Base-by-base conservation (phyloP, 2,888 invertebrate genomes). In the Salpingus planirostris region DNA sequence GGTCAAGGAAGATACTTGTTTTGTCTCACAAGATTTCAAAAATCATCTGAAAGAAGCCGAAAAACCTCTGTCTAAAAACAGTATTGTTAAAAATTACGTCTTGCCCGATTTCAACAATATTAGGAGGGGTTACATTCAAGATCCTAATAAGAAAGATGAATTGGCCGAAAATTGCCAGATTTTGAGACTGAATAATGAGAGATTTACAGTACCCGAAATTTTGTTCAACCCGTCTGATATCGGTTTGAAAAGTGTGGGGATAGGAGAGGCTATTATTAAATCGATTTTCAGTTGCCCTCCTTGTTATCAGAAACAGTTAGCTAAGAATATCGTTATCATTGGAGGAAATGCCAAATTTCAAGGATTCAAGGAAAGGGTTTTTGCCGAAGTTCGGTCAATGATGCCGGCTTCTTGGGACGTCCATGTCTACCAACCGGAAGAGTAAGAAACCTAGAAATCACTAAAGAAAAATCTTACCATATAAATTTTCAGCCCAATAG, bases 1-100 rank as follows among this genome's bases (percentile, higher is more conserved):
- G 67, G 87, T 85, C 1, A 99, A 99, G 63, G 98, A 99, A 65
- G 97, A 98, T 60, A 79, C 87, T 0, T 97, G 97, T 60, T 98
- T 80, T 68, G 91, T 97, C 0, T 83, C 95, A 0, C 70, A 76
- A 45, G 72, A 96, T 57, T 91, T 93, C 52, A 74, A 76, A 51
- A 67, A 67, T 11, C 93, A 95, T 49, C 80, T 93, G 78, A 71
- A 73, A 34, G 73, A 73, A 26, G 78, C 86, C 11, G 70, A 68
- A 40, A 64, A 62, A 32, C 68, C 72, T 59, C 70, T 69, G 11
- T 65, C 73, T 15, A 74, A 73, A 21, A 82, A 82, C 54, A 73
- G 77, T 3, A 84, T 92, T 32, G 73, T 80, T 2, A 73, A 82
- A 45, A 96, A 97, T 57, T 98, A 98, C 60, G 83, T 98, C 0